These are phyloP conservation scores for Lottia gigantea DNA, from an alignment of 2,888 invertebrate genomes.

Conservation along the genomic window DNA sequence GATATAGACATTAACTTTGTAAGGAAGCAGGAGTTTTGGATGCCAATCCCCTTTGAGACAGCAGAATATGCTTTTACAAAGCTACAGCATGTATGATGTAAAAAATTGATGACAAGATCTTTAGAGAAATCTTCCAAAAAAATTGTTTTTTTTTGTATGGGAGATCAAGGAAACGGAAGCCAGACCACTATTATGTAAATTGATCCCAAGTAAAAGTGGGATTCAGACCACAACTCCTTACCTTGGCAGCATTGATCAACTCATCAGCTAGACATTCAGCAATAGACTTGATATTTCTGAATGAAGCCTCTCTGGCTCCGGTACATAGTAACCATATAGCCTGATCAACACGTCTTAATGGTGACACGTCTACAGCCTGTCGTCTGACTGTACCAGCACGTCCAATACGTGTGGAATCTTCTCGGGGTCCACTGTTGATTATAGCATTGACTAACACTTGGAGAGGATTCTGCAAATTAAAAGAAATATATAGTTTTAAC, in stretches of 20 bases:
- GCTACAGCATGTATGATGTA: too few relatives aligned
- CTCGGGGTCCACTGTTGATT: conserved; percentile 98
- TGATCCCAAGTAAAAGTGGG: too few relatives aligned
- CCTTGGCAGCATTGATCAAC: conserved; percentile 99
- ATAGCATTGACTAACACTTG: conserved; percentile 95
- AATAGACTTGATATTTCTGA: conserved; percentile 99
- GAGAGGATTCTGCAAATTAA: conserved; percentile 72
- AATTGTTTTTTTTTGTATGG: too few relatives aligned
- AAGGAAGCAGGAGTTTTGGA: too few relatives aligned
- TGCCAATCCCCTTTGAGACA: too few relatives aligned
- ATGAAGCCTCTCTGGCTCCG: conserved; percentile 98
- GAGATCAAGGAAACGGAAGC: too few relatives aligned
- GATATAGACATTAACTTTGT: too few relatives aligned
- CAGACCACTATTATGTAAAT: too few relatives aligned
- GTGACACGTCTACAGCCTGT: conserved; percentile 99
- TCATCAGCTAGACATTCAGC: conserved; percentile 99
- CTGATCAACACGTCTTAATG: conserved; percentile 97
- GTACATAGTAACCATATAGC: conserved; percentile 99
- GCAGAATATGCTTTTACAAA: too few relatives aligned
- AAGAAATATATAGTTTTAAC: neutral
- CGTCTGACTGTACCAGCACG: conserved; percentile 99
- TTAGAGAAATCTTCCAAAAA: too few relatives aligned
- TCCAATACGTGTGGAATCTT: conserved; percentile 99
- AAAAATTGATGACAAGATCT: too few relatives aligned
- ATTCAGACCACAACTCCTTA: conserved; percentile 57